Conservation (phyloP, 2,797 vertebrate genomes). For the Malacoraja senta region DNA sequence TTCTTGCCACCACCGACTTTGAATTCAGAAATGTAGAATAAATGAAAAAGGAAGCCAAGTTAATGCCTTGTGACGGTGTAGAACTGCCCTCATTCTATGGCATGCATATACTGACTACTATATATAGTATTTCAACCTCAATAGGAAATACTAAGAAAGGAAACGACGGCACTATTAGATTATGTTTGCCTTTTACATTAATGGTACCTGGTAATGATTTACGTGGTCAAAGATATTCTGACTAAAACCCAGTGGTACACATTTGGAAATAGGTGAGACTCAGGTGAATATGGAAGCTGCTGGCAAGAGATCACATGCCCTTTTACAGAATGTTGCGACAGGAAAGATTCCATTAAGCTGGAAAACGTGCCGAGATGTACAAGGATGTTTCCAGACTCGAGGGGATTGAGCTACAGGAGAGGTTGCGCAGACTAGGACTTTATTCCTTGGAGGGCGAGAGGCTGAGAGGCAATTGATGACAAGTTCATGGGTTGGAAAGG, state of each 20-base stretch:
- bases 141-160: neutral
- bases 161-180: neutral
- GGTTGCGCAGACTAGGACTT: no score
- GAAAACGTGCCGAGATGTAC: no score
- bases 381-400: no score
- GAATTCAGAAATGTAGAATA: neutral
- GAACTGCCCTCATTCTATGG: neutral
- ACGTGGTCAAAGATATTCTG: neutral
- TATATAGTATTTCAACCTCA: neutral
- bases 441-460: no score
- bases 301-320: neutral
- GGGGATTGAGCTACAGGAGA: no score
- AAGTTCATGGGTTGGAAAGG: no score
- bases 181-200: constrained; percentile 3
- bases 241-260: neutral
- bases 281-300: neutral
- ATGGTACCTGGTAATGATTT: neutral
- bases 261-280: neutral
- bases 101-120: neutral
- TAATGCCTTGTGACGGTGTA: neutral
- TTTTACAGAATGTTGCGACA: neutral
- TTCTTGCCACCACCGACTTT: neutral
- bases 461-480: no score
- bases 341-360: no score
- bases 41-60: neutral